Evolutionary conservation across 2,888 invertebrate species (phyloP), one percentile per base, ranked within the genome.

Genomic region (Nudaria mundana): DNA sequence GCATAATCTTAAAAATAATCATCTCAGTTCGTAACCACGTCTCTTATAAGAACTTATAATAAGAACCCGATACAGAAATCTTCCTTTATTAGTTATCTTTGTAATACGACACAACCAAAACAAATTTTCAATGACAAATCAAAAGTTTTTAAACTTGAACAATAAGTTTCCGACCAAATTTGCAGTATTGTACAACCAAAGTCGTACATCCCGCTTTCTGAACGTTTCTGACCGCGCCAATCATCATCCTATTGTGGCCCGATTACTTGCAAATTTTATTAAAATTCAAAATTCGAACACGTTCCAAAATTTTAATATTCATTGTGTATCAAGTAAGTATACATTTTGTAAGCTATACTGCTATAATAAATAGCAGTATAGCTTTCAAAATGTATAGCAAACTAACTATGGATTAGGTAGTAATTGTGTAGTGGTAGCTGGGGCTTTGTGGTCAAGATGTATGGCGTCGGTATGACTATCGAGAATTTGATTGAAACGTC

Each of bases 231-330:
- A 60, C 62, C 63, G 58, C 46, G 50, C 58, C 80, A 82, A 83
- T 83, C 79, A 82, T 62, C 58, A 44, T 40, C 48, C 63, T 52
- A 83, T 85, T 86, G 81, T 81, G 54, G 51, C 34, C 40, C 57
- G 68, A 75, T 85, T 84, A 86, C 83, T 85, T 84, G 85, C 84
- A 79, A 77, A 80, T 77, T 79, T 59, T 55, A 66, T 71, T 72
- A 63, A 65, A 54, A 47, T 54, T 39, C 25, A 28, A 41, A 28
- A n/a, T 28, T 51, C 30, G 40, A 44, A 11, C 7, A 11, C n/a
- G 34, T 37, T n/a, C n/a, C n/a, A n/a, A 44, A 41, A 45, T 44
- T 56, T 55, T 38, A 25, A 35, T 20, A 48, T 52, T 53, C 60
- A 66, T 65, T 60, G 67, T 52, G 11, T 31, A 5, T 36, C 35